Base-by-base conservation (phyloP, 2,797 vertebrate species). In the Valencia hispanica region DNA sequence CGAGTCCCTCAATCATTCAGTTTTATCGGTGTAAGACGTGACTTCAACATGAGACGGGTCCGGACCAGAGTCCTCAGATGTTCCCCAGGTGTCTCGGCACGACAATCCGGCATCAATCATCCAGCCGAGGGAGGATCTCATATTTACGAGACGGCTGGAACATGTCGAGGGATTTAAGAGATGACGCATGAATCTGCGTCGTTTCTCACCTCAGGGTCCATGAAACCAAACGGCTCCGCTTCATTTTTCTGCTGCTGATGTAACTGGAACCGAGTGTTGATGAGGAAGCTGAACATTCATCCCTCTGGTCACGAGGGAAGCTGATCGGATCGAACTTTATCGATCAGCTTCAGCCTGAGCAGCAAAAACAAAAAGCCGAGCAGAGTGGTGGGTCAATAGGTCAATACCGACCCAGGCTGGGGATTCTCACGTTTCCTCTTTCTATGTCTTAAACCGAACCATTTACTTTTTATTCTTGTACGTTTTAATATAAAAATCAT, bases 71-170 rank as follows among this genome's bases (percentile, higher is more conserved):
- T 73, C 43, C 68, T 27, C 1, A 50, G 57, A 50, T n/a, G 39
- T 61, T 15, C 45, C 32, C 59, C 73, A 14, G 65, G 71, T n/a
- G 39, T 75, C 53, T 76, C 85, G 57, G 73, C 84, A 79, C 8
- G 53, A 73, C 73, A 82, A 59, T 74, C 72, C 63, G 0, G 1
- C 72, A 83, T 84, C 86, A 85, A 61, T 87, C 87, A 81, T 34
- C 34, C 59, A 47, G 36, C 72, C 2, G 50, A 7, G 57, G 66
- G 25, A 65, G 76, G 74, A 84, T n/a, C 78, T 89, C 85, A 78
- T 63, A 43, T 70, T 68, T 70, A 68, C 3, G n/a, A 79, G 75
- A 63, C 1, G 5, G 70, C 70, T 48, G 43, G 41, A 32, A 74
- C 82, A 74, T 27, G 78, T 2, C 25, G 32, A 45, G 30, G 39